A percentile compares a stretch with the other conserved stretches of the same genome.
These are phyloP conservation scores for Willowsia nigromaculata DNA, from an alignment of 2,888 invertebrate genomes.

Conservation along the genomic window DNA sequence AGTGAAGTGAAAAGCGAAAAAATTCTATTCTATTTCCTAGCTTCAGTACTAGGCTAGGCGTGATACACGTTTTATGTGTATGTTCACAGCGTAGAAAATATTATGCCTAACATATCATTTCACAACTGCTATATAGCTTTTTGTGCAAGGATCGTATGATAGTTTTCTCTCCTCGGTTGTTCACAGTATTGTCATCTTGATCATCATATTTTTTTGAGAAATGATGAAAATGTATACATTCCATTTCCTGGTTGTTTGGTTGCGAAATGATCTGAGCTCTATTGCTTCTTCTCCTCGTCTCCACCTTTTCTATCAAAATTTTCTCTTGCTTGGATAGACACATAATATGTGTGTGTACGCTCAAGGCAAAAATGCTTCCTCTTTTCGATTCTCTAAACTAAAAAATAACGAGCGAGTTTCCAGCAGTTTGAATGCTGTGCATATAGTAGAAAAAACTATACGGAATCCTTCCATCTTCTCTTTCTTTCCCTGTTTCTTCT, in stretches of 20 bases:
- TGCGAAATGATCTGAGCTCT: constrained; percentile 46
- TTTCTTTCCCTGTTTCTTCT: not conserved
- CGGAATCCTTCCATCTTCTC: not conserved
- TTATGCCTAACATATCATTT: not conserved
- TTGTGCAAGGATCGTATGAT: not conserved
- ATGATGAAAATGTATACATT: constrained; percentile 60
- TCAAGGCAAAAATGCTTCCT: too few species aligned
- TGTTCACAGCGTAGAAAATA: not conserved
- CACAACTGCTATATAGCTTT: not conserved
- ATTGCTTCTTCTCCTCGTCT: too few species aligned
- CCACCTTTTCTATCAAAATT: not conserved
- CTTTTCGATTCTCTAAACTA: too few species aligned
- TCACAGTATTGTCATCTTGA: not conserved
- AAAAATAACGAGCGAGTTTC: not conserved
- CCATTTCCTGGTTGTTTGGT: constrained; percentile 55
- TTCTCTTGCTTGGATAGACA: not conserved
- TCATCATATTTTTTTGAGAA: not conserved
- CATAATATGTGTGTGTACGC: too few species aligned
- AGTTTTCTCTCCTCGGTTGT: not conserved
- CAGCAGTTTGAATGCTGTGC: not conserved
- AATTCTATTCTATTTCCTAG: constrained; percentile 46
- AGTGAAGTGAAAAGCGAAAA: not conserved
- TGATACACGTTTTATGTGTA: not conserved
- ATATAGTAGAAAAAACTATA: not conserved
- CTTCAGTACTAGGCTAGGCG: not conserved